Evolutionary conservation across 2,797 vertebrate genomes (phyloP), one percentile per base, ranked within the genome.

Genomic region (Australoheros facetus): DNA sequence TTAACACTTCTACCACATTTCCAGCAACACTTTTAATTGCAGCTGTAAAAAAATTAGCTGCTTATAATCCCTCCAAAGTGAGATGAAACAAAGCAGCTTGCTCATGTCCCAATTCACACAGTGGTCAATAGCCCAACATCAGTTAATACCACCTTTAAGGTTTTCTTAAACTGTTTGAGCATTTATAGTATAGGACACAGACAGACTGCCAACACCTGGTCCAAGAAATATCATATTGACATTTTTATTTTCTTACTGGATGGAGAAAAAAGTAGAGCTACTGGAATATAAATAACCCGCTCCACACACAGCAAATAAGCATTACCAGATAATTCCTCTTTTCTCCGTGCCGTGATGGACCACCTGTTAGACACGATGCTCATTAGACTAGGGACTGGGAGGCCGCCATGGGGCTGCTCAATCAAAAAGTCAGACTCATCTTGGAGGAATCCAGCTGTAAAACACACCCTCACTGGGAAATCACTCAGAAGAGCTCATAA

Each of bases 381-480:
- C 77, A 88, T 92, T 91, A 95, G 87, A 69, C 60, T 56, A 16
- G 71, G 87, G 86, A 77, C 86, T 79, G 86, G 83, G 91, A 94
- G 92, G 91, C 90, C 77, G 80, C 90, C 80, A 39, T 45, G 82
- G 82, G 81, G 75, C 72, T 73, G 72, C 77, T 88, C 85, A 79
- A 80, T 92, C 83, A 91, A 91, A 87, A 71, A 83, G 78, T 56
- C 85, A 80, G 79, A 89, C 85, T 94, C 94, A 94, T 93, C 89
- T 91, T 81, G 79, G 79, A 93, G 91, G 92, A 94, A 94, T 94
- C 89, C 32, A 56, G 79, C 91, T 82, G 88, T 94, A 94, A 94
- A 95, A 86, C 51, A 19, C 73, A 73, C 89, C 83, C 88, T 88
- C 89, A 59, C 83, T 89, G 81, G 92, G 87, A 94, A 84, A 93